Evolutionary conservation across 2,888 invertebrate genomes (phyloP), one percentile per base, ranked within the genome.

Genomic region (Notocelia uddmanniana): DNA sequence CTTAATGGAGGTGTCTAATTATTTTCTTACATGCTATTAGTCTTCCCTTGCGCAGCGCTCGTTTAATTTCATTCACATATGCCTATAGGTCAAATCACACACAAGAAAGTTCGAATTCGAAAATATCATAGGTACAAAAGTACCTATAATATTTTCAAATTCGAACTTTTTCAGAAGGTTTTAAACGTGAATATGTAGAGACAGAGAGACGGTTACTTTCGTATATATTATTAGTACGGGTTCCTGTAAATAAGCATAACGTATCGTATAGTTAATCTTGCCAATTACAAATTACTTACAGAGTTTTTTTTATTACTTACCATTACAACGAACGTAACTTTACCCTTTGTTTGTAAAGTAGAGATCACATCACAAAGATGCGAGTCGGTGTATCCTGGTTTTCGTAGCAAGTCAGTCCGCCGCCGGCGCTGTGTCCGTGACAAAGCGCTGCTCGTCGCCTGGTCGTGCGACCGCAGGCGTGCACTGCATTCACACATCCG

Each of bases 401-500:
- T 55, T 31, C 19, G 50, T 19, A 19, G 50, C 18, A 18, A 50
- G 63, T 18, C 64, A 31, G 70, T 18, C 23, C 55, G 26, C 23
- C 50, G 55, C 63, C 34, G 52, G 52, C 64, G 63, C 62, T 19
- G 45, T 41, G 58, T 19, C 52, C 58, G 64, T 78, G 76, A 78
- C 79, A 76, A 74, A 74, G 75, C 69, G 73, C 72, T 58, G 75
- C 71, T 54, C 57, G 62, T 75, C 59, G 71, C 58, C 73, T 74
- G 64, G 73, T 74, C 76, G 73, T 76, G 72, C 73, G 73, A 76
- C 73, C 76, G 58, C 74, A 75, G 74, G 54, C 72, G 73, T 72
- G 64, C 73, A 55, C 73, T 73, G 70, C 73, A 75, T 21, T 68
- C 68, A 52, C 45, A 80, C 78, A 85, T 86, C 83, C 88, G 89